Evolutionary conservation across 1,140 invertebrate genomes (phyloP), one percentile per base, ranked within the genome.

Genomic region (Diachasma alloeum): DNA sequence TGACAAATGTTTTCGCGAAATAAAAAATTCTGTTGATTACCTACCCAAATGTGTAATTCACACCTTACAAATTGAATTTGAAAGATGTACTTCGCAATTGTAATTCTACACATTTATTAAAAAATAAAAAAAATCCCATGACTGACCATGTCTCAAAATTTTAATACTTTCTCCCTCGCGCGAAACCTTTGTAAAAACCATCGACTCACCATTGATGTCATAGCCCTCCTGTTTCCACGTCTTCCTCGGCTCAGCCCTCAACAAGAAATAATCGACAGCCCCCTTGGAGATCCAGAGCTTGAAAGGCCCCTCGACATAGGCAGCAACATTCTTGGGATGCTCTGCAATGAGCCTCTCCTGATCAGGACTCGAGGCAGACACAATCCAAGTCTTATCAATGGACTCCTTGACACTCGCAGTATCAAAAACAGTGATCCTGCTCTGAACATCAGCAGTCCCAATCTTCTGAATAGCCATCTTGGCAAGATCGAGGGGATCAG

Each of bases 331-430:
- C n/a, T 85, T 81, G 0, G 92, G 91, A 82, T 97, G 94, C 75
- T 93, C 89, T n/a, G 89, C 83, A 13, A 99, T 84, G 22, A 99
- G 88, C 44, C 93, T 85, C 76, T 92, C 90, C 87, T 99, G 98
- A 6, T 88, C 88, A 36, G 92, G 91, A 89, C 95, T 96, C 85
- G 97, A 97, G 0, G 93, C 95, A 87, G 95, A 97, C 0, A 98
- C 94, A 78, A 99, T 96, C 96, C 97, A 99, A 0, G 97, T 98
- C 82, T 97, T 92, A 77, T 99, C 97, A 9, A 95, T 84, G 4
- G 95, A 92, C 82, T 96, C 94, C 80, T 93, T 90, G 26, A 97
- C 87, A 79, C 95, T 91, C 82, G 91, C 89, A 56, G 93, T 93
- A 86, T 92, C 75, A 82, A 90, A 92, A 68, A 95, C 89, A 4